Evolutionary conservation across 2,888 invertebrate genomes (phyloP), one percentile per base, ranked within the genome.

Genomic region (Drosophila colorata): DNA sequence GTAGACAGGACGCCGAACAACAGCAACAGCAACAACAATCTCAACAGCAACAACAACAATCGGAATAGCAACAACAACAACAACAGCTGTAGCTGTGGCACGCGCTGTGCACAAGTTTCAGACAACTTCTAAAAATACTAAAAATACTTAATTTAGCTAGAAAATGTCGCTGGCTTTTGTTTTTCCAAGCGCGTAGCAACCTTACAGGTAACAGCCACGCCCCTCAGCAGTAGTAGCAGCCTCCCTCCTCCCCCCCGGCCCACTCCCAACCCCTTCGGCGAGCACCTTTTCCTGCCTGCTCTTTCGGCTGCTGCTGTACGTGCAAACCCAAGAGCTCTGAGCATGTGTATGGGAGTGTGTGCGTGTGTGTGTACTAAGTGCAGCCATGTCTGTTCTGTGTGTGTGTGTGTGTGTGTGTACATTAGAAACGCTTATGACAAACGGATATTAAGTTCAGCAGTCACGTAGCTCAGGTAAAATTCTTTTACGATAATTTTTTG

Each of bases 381-480:
- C 84, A 82, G 67, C 64, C 64, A 69, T 52, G 66, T 41, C 63
- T 64, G 31, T 11, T 67, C 56, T 63, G 43, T 31, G 11, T 58
- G 44, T 59, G 40, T 49, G n/a, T 61, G 51, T 63, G 23, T 56
- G 16, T 75, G 77, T 78, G 65, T 73, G 73, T 80, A 75, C 75
- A 84, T 85, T 80, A 84, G 85, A 77, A 87, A 70, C 77, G 79
- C 79, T 75, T 74, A 80, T 86, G 87, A 82, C 78, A 80, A 79
- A 76, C 79, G 81, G 81, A 86, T 88, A 85, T 81, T 83, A 88
- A 80, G 81, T 78, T 80, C 84, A 85, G 79, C 83, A 89, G 90
- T 90, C 90, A 90, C 91, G 90, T 91, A 83, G 80, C 84, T 78
- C 88, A 87, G 88, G 84, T 90, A 82, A 91, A 91, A 91, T 88